A percentile compares a stretch with the other conserved stretches of the same genome.
phyloP scores from a whole-genome alignment of 2,888 invertebrate species.

The Caenorhabditis panamensis region DNA sequence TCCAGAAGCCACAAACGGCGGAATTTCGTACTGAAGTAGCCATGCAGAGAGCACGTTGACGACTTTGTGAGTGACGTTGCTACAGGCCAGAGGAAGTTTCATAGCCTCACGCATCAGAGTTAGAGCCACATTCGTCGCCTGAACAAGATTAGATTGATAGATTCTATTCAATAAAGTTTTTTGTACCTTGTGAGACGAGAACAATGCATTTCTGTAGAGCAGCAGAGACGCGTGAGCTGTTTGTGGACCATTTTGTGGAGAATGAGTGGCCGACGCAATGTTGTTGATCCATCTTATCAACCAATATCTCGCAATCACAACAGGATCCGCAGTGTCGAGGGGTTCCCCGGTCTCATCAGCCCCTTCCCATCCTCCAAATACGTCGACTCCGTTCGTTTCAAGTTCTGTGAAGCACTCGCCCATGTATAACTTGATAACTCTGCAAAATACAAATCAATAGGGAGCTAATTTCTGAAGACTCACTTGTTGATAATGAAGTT shows the following conservation, averaged over 20 bases:
- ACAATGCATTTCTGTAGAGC: constrained; percentile 73
- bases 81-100: constrained; percentile 78
- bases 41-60: constrained; percentile 71
- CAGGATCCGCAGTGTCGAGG: constrained; percentile 79
- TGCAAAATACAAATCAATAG: constrained; percentile 9
- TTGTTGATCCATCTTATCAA: constrained; percentile 80
- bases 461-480: constrained; percentile 8
- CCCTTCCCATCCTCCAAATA: constrained; percentile 80
- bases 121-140: constrained; percentile 77
- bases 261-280: constrained; percentile 73
- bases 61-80: constrained; percentile 79
- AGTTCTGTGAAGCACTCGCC: constrained; percentile 71
- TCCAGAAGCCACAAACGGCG: constrained; percentile 76
- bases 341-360: constrained; percentile 68
- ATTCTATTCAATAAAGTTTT: background rate
- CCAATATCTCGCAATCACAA: constrained; percentile 80
- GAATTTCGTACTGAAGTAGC: constrained; percentile 79
- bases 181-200: constrained; percentile 69
- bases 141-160: background rate
- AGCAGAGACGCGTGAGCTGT: constrained; percentile 70
- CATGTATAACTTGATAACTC: constrained; percentile 69
- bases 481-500: constrained; percentile 77
- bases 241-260: constrained; percentile 29
- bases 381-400: constrained; percentile 74
- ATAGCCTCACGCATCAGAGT: constrained; percentile 80